These are phyloP conservation scores for Molothrus ater DNA, from an alignment of 2,797 vertebrate species.

Conservation along the genomic window DNA sequence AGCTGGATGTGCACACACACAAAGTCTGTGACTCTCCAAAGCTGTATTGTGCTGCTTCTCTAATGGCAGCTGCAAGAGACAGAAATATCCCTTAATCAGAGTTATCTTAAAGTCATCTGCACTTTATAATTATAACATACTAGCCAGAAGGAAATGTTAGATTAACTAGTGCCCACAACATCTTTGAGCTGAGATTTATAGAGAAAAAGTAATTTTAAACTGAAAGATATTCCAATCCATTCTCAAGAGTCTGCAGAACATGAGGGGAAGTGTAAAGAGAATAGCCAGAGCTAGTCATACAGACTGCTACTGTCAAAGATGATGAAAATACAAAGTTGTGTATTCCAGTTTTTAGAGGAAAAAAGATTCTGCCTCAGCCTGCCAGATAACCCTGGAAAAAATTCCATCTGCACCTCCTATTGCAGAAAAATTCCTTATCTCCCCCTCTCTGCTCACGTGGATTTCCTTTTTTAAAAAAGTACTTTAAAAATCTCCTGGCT, in stretches of 20 bases:
- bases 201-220: conserved; percentile 9
- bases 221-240: conserved; percentile 40
- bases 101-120: conserved; percentile 39
- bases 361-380: neutral
- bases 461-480: neutral
- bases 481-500: neutral
- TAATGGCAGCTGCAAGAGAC: neutral
- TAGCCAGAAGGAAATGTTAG: conserved; percentile 60
- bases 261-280: neutral
- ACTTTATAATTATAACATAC: conserved; percentile 49
- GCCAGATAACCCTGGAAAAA: neutral
- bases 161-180: conserved; percentile 42
- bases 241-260: conserved; percentile 32
- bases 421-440: neutral
- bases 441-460: neutral
- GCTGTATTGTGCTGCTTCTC: neutral
- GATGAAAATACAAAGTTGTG: neutral
- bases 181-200: conserved; percentile 51
- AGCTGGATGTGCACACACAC: neutral
- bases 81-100: conserved; percentile 53
- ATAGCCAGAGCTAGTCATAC: neutral
- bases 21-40: neutral
- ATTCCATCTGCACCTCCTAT: neutral
- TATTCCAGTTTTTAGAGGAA: neutral
- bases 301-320: neutral